Percentiles rank a stretch among this genome's conserved stretches.
Conservation (phyloP, 2,888 invertebrate species). For the Fabriciana adippe region DNA sequence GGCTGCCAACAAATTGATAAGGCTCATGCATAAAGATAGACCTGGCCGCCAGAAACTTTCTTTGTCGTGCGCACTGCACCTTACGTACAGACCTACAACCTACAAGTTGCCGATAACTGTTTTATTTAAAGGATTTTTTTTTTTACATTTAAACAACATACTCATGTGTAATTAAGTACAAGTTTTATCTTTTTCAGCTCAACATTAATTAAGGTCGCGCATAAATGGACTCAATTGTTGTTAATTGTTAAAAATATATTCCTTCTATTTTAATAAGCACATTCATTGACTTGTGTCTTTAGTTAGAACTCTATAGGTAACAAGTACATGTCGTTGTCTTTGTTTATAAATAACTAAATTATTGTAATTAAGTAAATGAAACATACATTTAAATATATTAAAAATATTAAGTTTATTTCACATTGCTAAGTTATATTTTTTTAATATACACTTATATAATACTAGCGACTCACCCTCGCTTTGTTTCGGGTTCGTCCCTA, state of each 20-base stretch:
- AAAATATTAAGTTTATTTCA: too few species aligned
- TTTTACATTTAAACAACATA: conserved; percentile 23
- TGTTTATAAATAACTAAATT: not conserved
- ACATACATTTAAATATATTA: too few species aligned
- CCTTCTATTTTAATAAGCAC: conserved; percentile 8
- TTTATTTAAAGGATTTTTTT: conserved; percentile 22
- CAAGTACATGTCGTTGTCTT: not conserved
- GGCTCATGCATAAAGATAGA: conserved; percentile 68
- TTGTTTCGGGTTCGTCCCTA: too few species aligned
- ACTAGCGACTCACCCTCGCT: too few species aligned
- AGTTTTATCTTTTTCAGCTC: conserved; percentile 36
- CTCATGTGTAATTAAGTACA: conserved; percentile 17
- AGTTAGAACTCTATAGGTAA: not conserved
- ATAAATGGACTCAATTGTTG: conserved; percentile 14
- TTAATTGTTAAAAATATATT: conserved; percentile 18
- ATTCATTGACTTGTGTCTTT: conserved; percentile 1
- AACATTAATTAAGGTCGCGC: conserved; percentile 19
- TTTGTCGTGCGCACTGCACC: conserved; percentile 50
- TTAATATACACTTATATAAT: too few species aligned
- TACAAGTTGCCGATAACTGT: conserved; percentile 18
- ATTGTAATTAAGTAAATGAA: too few species aligned
- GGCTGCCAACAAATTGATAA: conserved; percentile 67
- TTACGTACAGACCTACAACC: conserved; percentile 26
- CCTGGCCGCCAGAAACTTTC: conserved; percentile 53
- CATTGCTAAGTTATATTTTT: too few species aligned